Evolutionary conservation across 1,140 invertebrate genomes (phyloP).

Genomic region (Cardiocondyla obscurior): DNA sequence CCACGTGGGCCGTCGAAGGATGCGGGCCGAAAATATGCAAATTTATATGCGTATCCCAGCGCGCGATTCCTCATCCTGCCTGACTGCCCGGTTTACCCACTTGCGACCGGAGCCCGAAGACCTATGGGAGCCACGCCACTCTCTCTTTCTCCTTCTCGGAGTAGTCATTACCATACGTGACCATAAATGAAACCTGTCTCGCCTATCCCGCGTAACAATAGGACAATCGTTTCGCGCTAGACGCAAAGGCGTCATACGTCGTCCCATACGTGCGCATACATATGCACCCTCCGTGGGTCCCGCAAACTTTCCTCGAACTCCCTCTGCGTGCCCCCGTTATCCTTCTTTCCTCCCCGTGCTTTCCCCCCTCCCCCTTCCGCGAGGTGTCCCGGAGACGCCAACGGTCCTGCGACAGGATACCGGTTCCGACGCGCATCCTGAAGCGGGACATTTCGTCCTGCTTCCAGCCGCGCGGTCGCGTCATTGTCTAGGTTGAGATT

Average conservation of each 20-base stretch:
- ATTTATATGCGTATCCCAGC: conserved; percentile 68
- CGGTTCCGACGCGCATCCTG: conserved; percentile 77
- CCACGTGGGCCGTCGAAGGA: conserved; percentile 79
- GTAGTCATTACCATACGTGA: conserved; percentile 79
- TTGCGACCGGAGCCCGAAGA: conserved; percentile 53
- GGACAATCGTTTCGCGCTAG: conserved; percentile 63
- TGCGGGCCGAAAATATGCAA: conserved; percentile 83
- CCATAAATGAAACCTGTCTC: conserved; percentile 81
- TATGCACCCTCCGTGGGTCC: conserved; percentile 59
- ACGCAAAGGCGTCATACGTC: conserved; percentile 59
- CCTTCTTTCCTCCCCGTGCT: conserved; percentile 47
- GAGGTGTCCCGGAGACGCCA: conserved; percentile 61
- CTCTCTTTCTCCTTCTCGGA: conserved; percentile 46
- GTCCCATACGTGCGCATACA: conserved; percentile 58
- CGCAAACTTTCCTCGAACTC: conserved; percentile 62
- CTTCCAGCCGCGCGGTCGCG: conserved; percentile 25
- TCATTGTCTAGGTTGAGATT: conserved; percentile 71
- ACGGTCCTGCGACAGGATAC: conserved; percentile 83
- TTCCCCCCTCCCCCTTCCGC: conserved; percentile 11
- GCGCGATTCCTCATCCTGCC: conserved; percentile 70
- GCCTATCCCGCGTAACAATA: conserved; percentile 66
- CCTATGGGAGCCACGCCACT: conserved; percentile 52
- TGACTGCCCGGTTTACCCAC: conserved; percentile 65
- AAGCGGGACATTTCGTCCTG: conserved; percentile 80
- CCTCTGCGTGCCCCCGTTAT: conserved; percentile 58